Percentiles rank a stretch among this genome's conserved stretches.
These are phyloP conservation scores for Orycteropus afer DNA, from an alignment of 2,113 vertebrate species.

Conservation along the genomic window DNA sequence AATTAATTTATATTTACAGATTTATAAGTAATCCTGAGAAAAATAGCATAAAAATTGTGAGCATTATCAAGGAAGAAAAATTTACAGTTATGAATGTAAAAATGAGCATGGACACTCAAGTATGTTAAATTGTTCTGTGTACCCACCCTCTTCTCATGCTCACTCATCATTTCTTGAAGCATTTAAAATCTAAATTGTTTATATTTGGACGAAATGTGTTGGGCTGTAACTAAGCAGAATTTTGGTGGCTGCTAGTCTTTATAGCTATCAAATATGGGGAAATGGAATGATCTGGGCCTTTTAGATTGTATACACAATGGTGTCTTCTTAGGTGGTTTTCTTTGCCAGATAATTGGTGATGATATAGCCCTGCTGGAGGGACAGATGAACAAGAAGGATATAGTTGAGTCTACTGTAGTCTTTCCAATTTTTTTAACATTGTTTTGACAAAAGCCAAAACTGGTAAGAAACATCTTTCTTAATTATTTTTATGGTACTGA, in stretches of 20 bases:
- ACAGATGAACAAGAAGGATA: neutral
- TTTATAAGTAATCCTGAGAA: constrained; percentile 60
- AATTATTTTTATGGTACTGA: neutral
- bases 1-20: constrained; percentile 72
- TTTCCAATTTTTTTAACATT: neutral
- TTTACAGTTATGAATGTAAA: neutral
- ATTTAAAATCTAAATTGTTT: constrained; percentile 67
- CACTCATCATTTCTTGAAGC: neutral
- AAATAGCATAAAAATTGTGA: constrained; percentile 64
- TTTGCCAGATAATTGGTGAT: neutral
- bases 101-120: neutral
- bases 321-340: neutral
- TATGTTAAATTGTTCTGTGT: neutral
- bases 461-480: neutral
- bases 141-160: neutral
- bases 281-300: neutral
- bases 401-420: neutral
- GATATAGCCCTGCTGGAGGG: neutral
- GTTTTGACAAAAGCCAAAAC: neutral
- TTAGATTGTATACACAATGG: fast-evolving
- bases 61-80: constrained; percentile 68
- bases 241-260: neutral
- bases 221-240: neutral
- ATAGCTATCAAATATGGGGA: neutral
- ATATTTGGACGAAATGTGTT: constrained; percentile 54